Percentiles rank a stretch among this genome's conserved stretches.
Conservation (phyloP, 2,797 vertebrate species). For the Anas acuta region DNA sequence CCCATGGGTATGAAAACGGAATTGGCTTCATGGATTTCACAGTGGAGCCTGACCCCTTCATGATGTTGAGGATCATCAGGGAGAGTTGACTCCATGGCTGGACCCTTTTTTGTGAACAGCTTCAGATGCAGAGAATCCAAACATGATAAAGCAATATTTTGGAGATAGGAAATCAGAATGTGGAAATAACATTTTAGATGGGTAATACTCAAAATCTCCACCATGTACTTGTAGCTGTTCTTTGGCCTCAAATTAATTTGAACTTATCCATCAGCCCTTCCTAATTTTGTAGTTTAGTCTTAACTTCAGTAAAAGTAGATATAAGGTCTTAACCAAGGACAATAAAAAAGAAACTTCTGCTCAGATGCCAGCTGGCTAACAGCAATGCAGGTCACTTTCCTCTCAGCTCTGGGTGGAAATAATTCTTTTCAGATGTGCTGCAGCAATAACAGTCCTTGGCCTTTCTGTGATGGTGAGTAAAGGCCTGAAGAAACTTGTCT, state of each 20-base stretch:
- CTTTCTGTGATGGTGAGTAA: slow-evolving; percentile 31
- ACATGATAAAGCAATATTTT: background rate
- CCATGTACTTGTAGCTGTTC: background rate
- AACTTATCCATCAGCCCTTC: background rate
- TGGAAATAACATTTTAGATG: background rate
- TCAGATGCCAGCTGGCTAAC: background rate
- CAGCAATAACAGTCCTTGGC: slow-evolving; percentile 11
- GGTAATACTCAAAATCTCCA: background rate
- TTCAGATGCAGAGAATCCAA: background rate
- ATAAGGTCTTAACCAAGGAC: background rate
- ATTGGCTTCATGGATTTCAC: background rate
- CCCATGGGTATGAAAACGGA: background rate
- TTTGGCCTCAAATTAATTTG: background rate
- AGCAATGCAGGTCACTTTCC: slow-evolving; percentile 8
- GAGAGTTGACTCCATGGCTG: background rate
- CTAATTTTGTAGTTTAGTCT: background rate
- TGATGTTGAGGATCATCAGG: background rate
- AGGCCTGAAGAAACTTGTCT: slow-evolving; percentile 22
- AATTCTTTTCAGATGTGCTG: slow-evolving; percentile 16
- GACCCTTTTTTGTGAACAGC: background rate
- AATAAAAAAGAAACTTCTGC: background rate
- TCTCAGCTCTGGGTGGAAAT: background rate
- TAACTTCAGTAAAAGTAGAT: background rate
- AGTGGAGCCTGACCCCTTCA: background rate
- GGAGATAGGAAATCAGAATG: background rate